phyloP scores from a whole-genome alignment of 2,797 vertebrate species.

The Arctocebus calabarensis region DNA sequence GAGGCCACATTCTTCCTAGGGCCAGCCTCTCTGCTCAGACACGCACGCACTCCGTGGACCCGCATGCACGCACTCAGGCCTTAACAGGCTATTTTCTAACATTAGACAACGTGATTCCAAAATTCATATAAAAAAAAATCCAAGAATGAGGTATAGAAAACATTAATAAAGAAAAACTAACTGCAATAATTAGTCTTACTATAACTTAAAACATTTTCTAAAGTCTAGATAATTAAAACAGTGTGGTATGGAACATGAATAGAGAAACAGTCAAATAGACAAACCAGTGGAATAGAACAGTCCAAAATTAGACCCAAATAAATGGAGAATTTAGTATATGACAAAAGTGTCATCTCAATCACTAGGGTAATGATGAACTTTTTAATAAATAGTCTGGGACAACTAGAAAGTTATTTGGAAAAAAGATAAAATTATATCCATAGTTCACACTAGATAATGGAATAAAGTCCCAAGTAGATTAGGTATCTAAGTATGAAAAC shows the following conservation, averaged over 20 bases:
- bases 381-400: conserved; percentile 53
- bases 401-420: conserved; percentile 2
- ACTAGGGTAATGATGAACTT: neutral
- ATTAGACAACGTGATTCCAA: conserved; percentile 13
- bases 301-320: neutral
- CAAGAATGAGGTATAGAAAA: neutral
- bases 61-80: too few relatives aligned
- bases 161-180: neutral
- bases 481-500: conserved; percentile 24
- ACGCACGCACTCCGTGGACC: too few relatives aligned
- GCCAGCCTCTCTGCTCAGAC: too few relatives aligned
- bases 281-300: neutral
- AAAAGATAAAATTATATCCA: conserved; percentile 54
- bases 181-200: neutral
- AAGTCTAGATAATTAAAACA: conserved; percentile 46
- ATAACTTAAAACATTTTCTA: conserved; percentile 46
- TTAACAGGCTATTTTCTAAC: neutral
- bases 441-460: neutral
- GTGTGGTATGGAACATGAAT: neutral
- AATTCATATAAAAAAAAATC: neutral
- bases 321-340: neutral
- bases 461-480: conserved; percentile 47
- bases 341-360: conserved; percentile 18
- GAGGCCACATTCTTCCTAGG: too few relatives aligned
- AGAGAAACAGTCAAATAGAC: conserved; percentile 29